Percentiles rank a stretch among this genome's conserved stretches.
phyloP scores from a whole-genome alignment of 2,797 vertebrate genomes.

The Lithobates sylvaticus region DNA sequence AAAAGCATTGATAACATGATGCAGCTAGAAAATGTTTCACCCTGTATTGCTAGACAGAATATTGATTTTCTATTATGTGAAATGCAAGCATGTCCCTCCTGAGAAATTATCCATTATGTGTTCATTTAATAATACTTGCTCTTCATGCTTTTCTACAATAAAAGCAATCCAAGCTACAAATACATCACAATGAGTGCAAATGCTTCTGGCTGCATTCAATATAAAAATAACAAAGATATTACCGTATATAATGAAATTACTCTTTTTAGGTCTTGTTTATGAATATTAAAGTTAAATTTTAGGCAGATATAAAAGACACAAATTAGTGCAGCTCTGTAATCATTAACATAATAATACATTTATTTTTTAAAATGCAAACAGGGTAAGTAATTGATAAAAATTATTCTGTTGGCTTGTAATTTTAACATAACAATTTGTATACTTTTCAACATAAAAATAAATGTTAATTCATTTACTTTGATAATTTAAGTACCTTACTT shows the following conservation, averaged over 20 bases:
- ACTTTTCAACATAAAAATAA: too few species aligned
- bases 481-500: too few species aligned
- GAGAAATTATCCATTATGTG: neutral
- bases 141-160: neutral
- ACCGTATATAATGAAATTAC: neutral
- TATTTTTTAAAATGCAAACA: neutral
- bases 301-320: neutral
- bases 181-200: neutral
- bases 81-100: slow-evolving; percentile 5
- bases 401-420: too few species aligned
- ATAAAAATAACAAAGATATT: neutral
- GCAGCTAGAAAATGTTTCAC: neutral
- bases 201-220: neutral
- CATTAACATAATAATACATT: neutral
- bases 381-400: neutral
- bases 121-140: neutral
- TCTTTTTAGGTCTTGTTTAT: neutral
- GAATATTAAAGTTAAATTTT: neutral
- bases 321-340: neutral
- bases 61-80: slow-evolving; percentile 40
- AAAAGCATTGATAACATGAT: slow-evolving; percentile 8
- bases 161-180: neutral
- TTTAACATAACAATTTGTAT: too few species aligned
- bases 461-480: too few species aligned
- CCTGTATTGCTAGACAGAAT: slow-evolving; percentile 21